Evolutionary conservation across 2,797 vertebrate genomes (phyloP).

Genomic region (Acanthis flammea): DNA sequence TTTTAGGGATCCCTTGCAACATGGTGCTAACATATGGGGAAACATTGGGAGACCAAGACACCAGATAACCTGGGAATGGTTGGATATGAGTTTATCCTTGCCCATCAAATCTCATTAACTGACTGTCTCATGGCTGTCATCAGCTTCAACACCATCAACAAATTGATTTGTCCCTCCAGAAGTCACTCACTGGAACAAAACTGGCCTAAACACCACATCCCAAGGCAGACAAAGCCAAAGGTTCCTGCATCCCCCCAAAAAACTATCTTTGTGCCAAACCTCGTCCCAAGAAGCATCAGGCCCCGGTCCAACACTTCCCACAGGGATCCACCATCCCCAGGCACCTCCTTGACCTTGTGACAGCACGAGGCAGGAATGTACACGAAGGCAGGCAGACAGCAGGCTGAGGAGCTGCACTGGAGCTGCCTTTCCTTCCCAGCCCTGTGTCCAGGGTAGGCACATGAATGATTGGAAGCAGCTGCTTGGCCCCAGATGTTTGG

Average conservation of each 20-base stretch:
- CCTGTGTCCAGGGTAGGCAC: neutral
- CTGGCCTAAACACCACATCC: neutral
- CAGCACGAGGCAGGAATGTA: neutral
- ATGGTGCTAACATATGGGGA: neutral
- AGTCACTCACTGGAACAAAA: neutral
- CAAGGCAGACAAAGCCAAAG: neutral
- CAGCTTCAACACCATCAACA: neutral
- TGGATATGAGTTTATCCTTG: neutral
- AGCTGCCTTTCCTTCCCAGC: neutral
- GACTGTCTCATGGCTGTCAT: neutral
- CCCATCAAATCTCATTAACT: neutral
- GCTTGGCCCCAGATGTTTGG: neutral
- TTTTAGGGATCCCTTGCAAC: neutral
- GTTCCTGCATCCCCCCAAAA: no score
- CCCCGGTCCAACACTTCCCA: neutral
- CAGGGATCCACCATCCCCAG: neutral
- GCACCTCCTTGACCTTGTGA: neutral
- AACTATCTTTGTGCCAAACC: neutral
- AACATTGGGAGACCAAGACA: neutral
- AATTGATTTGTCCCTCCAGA: neutral
- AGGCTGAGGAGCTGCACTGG: neutral
- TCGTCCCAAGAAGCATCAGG: rapidly evolving
- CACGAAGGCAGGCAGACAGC: rapidly evolving
- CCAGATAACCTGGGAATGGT: neutral
- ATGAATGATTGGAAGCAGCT: neutral